These are phyloP conservation scores for Megaleporinus macrocephalus DNA, from an alignment of 2,113 vertebrate species.

Conservation along the genomic window DNA sequence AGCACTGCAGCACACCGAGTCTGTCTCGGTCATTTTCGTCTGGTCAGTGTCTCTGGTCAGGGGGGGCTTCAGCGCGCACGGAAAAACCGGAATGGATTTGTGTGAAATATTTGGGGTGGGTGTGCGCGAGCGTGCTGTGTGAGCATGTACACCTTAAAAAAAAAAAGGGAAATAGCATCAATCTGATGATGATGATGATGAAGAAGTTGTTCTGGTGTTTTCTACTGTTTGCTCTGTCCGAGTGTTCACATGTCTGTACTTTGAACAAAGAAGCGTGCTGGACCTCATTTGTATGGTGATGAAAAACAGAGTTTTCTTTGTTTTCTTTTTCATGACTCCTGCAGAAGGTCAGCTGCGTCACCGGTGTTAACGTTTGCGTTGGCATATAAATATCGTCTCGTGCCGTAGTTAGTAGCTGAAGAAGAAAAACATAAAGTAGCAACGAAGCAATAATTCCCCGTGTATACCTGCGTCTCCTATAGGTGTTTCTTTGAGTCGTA, in stretches of 20 bases:
- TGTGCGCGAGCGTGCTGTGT: not conserved
- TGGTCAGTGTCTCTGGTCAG: not conserved
- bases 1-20: constrained; percentile 45
- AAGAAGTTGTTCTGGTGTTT: constrained; percentile 54
- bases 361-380: constrained; percentile 74
- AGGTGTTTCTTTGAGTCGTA: constrained; percentile 75
- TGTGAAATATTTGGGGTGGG: not conserved
- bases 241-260: constrained; percentile 31
- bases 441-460: constrained; percentile 83
- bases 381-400: constrained; percentile 78
- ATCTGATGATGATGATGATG: constrained; percentile 39
- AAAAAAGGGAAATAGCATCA: not conserved
- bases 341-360: constrained; percentile 73
- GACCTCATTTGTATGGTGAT: constrained; percentile 71
- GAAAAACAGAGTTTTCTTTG: constrained; percentile 59
- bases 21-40: constrained; percentile 16
- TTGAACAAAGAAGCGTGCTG: constrained; percentile 41
- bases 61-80: not conserved
- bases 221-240: constrained; percentile 65
- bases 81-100: not conserved
- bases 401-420: constrained; percentile 77
- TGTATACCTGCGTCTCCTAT: constrained; percentile 76
- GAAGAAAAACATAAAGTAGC: constrained; percentile 80
- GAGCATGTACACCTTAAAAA: not conserved
- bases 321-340: constrained; percentile 65